These are phyloP conservation scores for Panthera uncia DNA, from an alignment of 2,113 vertebrate species.

Conservation along the genomic window DNA sequence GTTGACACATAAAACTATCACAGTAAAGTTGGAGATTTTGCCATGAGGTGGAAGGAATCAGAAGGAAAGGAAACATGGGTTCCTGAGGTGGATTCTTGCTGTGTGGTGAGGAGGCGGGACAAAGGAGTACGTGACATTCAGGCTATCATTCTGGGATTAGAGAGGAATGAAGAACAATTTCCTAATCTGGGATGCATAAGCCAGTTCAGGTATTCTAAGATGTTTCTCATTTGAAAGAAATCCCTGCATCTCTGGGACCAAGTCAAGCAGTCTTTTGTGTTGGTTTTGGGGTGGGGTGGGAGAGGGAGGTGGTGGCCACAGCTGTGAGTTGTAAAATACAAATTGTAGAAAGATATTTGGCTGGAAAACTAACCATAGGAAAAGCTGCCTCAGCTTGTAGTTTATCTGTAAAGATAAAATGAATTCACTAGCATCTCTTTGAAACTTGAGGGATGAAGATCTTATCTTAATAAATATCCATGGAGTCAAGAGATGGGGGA, in stretches of 20 bases:
- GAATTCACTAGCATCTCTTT: neutral
- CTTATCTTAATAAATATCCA: neutral
- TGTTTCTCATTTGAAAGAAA: neutral
- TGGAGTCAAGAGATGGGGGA: neutral
- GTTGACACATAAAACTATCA: neutral
- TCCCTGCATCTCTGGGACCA: neutral
- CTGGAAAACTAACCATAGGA: neutral
- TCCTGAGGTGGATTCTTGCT: neutral
- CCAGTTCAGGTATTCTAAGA: neutral
- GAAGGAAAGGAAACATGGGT: neutral
- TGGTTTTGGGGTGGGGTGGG: neutral
- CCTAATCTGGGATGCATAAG: neutral
- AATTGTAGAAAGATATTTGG: neutral
- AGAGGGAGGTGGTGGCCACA: no score
- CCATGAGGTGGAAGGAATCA: neutral
- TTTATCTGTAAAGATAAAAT: neutral
- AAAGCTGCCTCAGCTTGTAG: neutral
- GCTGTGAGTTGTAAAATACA: neutral
- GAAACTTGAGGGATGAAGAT: neutral
- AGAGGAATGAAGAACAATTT: neutral
- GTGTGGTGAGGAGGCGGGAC: neutral
- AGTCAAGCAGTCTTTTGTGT: neutral
- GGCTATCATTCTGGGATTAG: neutral
- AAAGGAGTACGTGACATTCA: fast-evolving
- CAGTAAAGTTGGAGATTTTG: neutral